These are phyloP conservation scores for Noctua janthe DNA, from an alignment of 2,888 invertebrate species.

Conservation along the genomic window DNA sequence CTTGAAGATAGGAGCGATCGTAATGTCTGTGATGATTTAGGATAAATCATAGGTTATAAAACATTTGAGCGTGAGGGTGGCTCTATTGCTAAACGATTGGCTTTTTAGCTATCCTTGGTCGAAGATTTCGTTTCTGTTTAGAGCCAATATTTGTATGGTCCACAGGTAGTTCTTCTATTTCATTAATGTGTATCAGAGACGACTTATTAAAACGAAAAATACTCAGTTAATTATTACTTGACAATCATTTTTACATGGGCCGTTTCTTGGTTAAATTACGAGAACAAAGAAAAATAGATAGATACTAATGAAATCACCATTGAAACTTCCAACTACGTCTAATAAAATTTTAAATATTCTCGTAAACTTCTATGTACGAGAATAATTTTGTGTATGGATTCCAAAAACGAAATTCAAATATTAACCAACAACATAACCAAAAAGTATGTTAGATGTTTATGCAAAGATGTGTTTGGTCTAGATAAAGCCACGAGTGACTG, in stretches of 20 bases:
- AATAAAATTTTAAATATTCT: neutral
- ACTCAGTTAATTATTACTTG: neutral
- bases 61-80: conserved; percentile 4
- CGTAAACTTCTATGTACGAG: too few species aligned
- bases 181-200: neutral
- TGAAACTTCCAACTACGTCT: neutral
- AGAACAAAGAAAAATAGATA: neutral
- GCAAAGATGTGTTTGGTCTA: conserved; percentile 55
- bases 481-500: conserved; percentile 58
- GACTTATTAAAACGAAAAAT: neutral
- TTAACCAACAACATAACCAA: conserved; percentile 42
- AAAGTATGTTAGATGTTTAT: conserved; percentile 55
- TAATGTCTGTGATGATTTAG: conserved; percentile 29
- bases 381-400: neutral
- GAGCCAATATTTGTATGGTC: neutral
- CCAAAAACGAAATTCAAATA: conserved; percentile 39
- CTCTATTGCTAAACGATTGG: conserved; percentile 5
- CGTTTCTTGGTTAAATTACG: neutral
- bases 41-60: conserved; percentile 45
- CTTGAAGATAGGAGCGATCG: conserved; percentile 32
- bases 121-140: neutral
- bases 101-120: neutral
- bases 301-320: too few species aligned
- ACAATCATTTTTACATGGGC: neutral
- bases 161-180: neutral